Percentiles rank a stretch among this genome's conserved stretches.
Evolutionary conservation across 1,140 invertebrate genomes (phyloP).

Genomic region (Zaprionus capensis): DNA sequence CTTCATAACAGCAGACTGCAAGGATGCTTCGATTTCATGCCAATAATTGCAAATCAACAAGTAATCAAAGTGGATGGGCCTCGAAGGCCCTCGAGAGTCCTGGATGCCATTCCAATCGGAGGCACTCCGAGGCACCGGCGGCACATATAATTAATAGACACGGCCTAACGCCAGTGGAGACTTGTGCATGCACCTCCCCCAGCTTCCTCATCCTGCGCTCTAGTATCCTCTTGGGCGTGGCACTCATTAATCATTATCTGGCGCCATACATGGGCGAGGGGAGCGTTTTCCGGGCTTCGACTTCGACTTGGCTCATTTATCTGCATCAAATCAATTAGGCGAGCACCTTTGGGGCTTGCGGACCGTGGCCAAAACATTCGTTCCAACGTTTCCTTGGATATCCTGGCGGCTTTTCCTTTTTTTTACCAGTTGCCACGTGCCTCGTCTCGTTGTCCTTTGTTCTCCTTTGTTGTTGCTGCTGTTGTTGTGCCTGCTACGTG

Average conservation of each 20-base stretch:
- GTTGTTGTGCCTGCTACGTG: conserved; percentile 63
- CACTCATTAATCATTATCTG: conserved; percentile 73
- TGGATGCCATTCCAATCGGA: neutral
- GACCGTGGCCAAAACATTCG: conserved; percentile 20
- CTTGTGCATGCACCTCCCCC: neutral
- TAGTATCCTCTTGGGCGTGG: neutral
- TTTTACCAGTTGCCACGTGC: neutral
- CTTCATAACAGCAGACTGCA: neutral
- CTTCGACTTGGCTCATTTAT: conserved; percentile 71
- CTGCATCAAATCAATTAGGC: conserved; percentile 80
- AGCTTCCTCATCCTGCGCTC: neutral
- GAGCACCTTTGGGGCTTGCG: conserved; percentile 63
- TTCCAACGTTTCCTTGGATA: conserved; percentile 24
- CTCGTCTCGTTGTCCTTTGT: conserved; percentile 10
- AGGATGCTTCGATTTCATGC: conserved; percentile 3
- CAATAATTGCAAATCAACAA: conserved; percentile 71
- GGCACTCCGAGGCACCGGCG: neutral
- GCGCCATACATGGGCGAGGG: conserved; percentile 41
- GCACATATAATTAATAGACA: conserved; percentile 34
- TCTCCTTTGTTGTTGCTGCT: conserved; percentile 15
- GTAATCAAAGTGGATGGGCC: conserved; percentile 56
- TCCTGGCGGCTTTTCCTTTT: conserved; percentile 43
- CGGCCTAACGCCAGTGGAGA: neutral
- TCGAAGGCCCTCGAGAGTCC: neutral
- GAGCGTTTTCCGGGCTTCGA: conserved; percentile 23